Base-by-base conservation (phyloP, 2,888 invertebrate genomes). In the Drosophila macrospina region DNA sequence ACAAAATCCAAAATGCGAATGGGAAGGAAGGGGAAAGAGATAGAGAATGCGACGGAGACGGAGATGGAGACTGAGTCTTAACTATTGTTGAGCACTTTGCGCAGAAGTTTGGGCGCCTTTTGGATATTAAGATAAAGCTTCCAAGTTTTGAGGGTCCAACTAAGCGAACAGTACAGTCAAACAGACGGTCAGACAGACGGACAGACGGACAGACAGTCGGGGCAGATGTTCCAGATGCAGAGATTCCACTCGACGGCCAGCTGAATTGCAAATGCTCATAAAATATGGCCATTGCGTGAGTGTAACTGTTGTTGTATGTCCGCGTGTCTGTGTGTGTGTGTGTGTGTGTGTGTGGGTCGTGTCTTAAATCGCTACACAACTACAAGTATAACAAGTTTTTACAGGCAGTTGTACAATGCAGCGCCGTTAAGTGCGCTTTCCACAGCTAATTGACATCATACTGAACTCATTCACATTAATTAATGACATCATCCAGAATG, bases 391-490 rank as follows among this genome's bases (percentile, higher is more conserved):
- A 56, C 45, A 54, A 66, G 61, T 70, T 78, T 63, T 52, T 65
- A 78, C 63, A 80, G 60, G 80, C 69, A 79, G 67, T 80, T 75
- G 65, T 68, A 60, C 78, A 76, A 30, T 73, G 73, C 78, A 70
- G 64, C 44, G 67, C 63, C 84, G 69, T 69, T 80, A 77, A 87
- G 88, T 85, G 75, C 80, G 86, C 79, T 85, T 85, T 87, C 86
- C 85, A 78, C 85, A 87, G 83, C 85, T 86, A 86, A 86, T 86
- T 86, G 85, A 86, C 85, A 86, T 87, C 85, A 87, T 86, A 86
- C 88, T 87, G 88, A 86, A 87, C 86, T 86, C 86, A 86, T 86
- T 86, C 86, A 82, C 84, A 86, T 86, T 86, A 86, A 86, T 86
- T 86, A 86, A 88, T 86, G 86, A 86, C 86, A 86, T 86, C 86